phyloP scores from a whole-genome alignment of 1,140 invertebrate genomes.

The Maconellicoccus hirsutus region DNA sequence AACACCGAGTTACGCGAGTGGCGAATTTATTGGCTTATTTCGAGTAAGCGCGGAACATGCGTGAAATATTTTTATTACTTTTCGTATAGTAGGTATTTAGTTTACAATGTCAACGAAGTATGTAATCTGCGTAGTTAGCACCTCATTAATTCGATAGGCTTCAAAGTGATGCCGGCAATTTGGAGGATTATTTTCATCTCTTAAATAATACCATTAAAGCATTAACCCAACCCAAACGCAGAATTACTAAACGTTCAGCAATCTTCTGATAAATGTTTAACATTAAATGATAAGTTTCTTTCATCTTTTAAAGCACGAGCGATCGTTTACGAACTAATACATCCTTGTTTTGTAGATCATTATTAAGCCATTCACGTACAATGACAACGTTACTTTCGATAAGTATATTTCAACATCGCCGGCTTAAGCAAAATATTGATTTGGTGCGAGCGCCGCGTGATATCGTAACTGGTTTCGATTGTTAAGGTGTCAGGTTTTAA shows the following conservation, averaged over 20 bases:
- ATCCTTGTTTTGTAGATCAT: neutral
- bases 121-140: neutral
- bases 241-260: neutral
- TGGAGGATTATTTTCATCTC: too few relatives aligned
- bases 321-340: neutral
- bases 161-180: neutral
- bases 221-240: conserved; percentile 2
- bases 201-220: neutral
- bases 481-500: too few relatives aligned
- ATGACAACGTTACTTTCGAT: neutral
- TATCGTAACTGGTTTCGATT: too few relatives aligned
- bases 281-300: neutral
- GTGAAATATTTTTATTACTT: too few relatives aligned
- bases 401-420: neutral
- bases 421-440: neutral
- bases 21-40: too few relatives aligned
- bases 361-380: neutral
- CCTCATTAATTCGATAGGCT: conserved; percentile 3
- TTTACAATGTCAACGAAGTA: too few relatives aligned
- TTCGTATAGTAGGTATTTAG: too few relatives aligned
- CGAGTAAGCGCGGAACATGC: too few relatives aligned
- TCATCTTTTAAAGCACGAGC: conserved; percentile 4
- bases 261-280: neutral
- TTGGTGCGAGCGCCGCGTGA: neutral
- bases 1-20: too few relatives aligned